Evolutionary conservation across 2,113 vertebrate species (phyloP).

Genomic region (Mastomys coucha): DNA sequence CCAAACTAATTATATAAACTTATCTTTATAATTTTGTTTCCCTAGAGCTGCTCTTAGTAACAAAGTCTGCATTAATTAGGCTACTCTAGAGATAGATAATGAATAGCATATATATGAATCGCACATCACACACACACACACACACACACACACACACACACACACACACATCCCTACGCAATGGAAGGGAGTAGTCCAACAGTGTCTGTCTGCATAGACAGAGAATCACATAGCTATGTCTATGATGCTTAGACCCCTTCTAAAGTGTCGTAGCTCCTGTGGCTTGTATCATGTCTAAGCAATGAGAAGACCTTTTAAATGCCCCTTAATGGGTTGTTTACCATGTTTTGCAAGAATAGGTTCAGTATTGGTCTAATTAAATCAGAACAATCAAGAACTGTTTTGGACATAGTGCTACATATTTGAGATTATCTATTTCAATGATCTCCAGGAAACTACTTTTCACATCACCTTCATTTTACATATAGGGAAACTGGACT

Average conservation of each 20-base stretch:
- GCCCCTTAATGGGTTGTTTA: neutral
- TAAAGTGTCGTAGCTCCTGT: neutral
- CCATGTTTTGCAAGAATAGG: neutral
- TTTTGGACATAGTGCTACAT: neutral
- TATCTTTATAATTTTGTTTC: neutral
- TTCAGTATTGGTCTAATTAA: constrained; percentile 8
- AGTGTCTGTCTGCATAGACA: neutral
- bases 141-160: neutral
- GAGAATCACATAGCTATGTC: neutral
- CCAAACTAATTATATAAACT: neutral
- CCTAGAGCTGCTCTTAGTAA: neutral
- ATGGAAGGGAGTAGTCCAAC: too few species aligned
- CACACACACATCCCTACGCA: neutral
- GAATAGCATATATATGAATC: neutral
- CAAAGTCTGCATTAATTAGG: neutral
- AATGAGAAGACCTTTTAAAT: neutral
- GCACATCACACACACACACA: neutral
- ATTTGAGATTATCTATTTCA: neutral
- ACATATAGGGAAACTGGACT: constrained; percentile 1
- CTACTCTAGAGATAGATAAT: neutral
- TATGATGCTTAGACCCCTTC: neutral
- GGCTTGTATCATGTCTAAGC: neutral
- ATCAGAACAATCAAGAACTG: constrained; percentile 11
- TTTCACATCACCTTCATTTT: neutral
- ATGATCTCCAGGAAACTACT: neutral